These are phyloP conservation scores for Enteromius mattozi DNA, from an alignment of 2,797 vertebrate species.

Conservation along the genomic window DNA sequence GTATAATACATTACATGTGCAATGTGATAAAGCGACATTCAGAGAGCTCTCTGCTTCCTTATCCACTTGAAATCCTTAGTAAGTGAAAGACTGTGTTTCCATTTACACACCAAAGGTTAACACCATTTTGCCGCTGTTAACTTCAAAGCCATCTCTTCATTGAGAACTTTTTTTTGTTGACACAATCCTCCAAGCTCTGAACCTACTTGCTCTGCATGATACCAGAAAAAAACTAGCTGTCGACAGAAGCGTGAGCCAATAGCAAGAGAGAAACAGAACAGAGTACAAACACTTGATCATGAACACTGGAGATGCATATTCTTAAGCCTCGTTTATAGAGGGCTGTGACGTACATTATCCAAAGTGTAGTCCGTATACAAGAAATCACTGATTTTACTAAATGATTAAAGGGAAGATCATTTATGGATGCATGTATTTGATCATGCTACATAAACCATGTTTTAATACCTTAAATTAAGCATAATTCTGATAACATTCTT, in stretches of 20 bases:
- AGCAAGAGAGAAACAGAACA: not conserved
- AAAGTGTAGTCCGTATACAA: not conserved
- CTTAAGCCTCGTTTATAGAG: not conserved
- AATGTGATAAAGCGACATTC: not conserved
- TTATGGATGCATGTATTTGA: not conserved
- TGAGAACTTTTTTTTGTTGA: slow-evolving; percentile 43
- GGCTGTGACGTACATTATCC: not conserved
- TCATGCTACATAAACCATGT: not conserved
- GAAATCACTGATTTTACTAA: slow-evolving; percentile 1
- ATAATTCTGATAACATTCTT: not conserved
- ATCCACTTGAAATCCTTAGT: slow-evolving; percentile 31
- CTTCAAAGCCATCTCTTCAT: slow-evolving; percentile 38
- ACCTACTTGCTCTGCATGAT: slow-evolving; percentile 33
- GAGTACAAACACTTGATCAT: slow-evolving; percentile 1
- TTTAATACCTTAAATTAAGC: not conserved
- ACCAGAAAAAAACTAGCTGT: slow-evolving; percentile 26
- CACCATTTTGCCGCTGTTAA: slow-evolving; percentile 44
- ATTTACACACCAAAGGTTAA: slow-evolving; percentile 44
- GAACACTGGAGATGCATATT: not conserved
- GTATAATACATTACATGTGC: slow-evolving; percentile 36
- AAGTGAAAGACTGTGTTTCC: slow-evolving; percentile 4
- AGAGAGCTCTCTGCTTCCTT: slow-evolving; percentile 15
- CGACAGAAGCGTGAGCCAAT: slow-evolving; percentile 1
- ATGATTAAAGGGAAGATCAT: not conserved
- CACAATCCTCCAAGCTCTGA: slow-evolving; percentile 38